Base-by-base conservation (phyloP, 2,888 invertebrate genomes). In the Lutraria lutraria region DNA sequence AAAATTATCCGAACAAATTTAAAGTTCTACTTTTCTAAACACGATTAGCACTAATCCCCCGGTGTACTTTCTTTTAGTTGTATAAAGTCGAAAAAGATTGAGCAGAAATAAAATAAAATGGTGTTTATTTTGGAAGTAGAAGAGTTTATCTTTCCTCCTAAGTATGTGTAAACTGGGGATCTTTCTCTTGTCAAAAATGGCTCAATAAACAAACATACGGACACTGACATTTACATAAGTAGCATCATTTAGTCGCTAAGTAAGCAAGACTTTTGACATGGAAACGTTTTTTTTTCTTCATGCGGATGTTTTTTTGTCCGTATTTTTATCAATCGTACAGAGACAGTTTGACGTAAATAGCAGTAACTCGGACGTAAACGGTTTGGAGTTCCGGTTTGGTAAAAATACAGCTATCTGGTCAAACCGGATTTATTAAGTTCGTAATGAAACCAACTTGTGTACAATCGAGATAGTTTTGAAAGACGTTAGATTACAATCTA, bases 31-130 rank as follows among this genome's bases (percentile, higher is more conserved):
- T 87, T 88, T 85, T 60, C 81, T 88, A 90, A 92, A 92, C 90
- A 92, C 83, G 92, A 92, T 92, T 92, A 92, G 16, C 16, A 29
- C 25, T 87, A 90, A 90, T 89, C 92, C 89, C 43, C 79, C 79
- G 76, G 92, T 91, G 76, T 91, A 87, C 85, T 68, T 85, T 88
- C 85, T 88, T 89, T 88, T 85, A 89, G 88, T 82, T 88, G 89
- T 83, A 86, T 89, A 91, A 89, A 91, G 79, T 82, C 88, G 86
- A 89, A 89, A 86, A 88, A 43, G 85, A 88, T 87, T 81, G 88
- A 54, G 21, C 56, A 81, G 79, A 89, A 91, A 89, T 83, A 76
- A 81, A 83, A 84, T 89, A 76, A 86, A 81, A 87, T 88, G 72
- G 83, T 91, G 91, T 91, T 91, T 91, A 85, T 56, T 86, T 54